Evolutionary conservation across 2,888 invertebrate genomes (phyloP).

Genomic region (Drosophila pullipes): DNA sequence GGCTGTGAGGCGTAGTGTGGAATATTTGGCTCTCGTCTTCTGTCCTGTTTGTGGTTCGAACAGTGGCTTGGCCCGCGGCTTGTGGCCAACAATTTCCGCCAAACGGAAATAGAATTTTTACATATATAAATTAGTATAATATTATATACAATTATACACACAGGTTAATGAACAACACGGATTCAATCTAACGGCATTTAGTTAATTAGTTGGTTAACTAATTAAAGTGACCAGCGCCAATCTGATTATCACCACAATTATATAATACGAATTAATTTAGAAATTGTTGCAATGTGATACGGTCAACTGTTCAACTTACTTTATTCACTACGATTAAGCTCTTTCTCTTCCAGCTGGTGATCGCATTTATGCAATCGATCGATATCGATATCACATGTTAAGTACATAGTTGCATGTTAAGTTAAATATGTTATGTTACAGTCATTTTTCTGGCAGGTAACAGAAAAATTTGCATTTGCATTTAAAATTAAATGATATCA

Average conservation of each 20-base stretch:
- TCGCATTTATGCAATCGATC: neutral
- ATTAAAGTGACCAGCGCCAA: constrained; percentile 55
- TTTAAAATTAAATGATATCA: constrained; percentile 21
- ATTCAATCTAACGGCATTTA: constrained; percentile 51
- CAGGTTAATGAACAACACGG: constrained; percentile 18
- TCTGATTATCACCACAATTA: constrained; percentile 31
- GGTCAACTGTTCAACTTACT: neutral
- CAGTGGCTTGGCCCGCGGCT: constrained; percentile 54
- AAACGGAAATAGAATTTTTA: constrained; percentile 14
- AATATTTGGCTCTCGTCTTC: constrained; percentile 67
- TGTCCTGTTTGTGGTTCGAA: constrained; percentile 65
- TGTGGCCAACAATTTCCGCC: constrained; percentile 62
- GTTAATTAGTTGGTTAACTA: constrained; percentile 59
- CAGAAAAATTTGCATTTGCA: constrained; percentile 16
- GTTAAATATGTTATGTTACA: neutral
- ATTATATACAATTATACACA: constrained; percentile 7
- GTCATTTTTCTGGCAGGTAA: constrained; percentile 26
- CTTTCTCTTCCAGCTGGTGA: neutral
- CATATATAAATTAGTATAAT: neutral
- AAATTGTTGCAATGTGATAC: neutral
- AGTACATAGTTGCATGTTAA: neutral
- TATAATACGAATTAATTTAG: constrained; percentile 34
- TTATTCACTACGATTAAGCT: neutral
- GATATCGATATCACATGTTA: neutral
- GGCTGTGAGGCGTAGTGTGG: neutral